Evolutionary conservation across 2,888 invertebrate genomes (phyloP).

Genomic region (Amblyteles armatorius): DNA sequence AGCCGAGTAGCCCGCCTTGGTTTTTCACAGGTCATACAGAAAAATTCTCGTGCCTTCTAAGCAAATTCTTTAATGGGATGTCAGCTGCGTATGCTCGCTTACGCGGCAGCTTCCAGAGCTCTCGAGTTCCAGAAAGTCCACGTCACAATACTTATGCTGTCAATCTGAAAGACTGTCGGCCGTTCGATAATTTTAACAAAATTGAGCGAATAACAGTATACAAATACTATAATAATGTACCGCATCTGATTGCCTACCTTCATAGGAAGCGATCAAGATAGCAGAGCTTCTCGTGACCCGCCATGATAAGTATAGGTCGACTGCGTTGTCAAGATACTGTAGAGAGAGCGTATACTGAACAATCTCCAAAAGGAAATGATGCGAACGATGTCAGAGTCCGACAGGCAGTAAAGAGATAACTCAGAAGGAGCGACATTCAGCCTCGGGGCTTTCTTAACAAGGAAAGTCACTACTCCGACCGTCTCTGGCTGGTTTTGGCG

Average conservation of each 20-base stretch:
- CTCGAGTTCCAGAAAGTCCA: too few relatives aligned
- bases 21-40: too few relatives aligned
- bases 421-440: slow-evolving; percentile 67
- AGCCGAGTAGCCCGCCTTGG: too few relatives aligned
- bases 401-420: slow-evolving; percentile 44
- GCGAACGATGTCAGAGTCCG: slow-evolving; percentile 17
- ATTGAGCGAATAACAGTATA: not conserved
- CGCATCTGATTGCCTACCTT: not conserved
- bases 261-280: slow-evolving; percentile 57
- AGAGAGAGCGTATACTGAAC: slow-evolving; percentile 47
- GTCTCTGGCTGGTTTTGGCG: slow-evolving; percentile 45
- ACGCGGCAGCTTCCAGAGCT: too few relatives aligned
- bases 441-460: slow-evolving; percentile 80
- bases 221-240: not conserved
- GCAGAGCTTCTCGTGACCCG: slow-evolving; percentile 51
- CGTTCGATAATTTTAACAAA: not conserved
- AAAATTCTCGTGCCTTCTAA: too few relatives aligned
- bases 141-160: too few relatives aligned
- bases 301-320: slow-evolving; percentile 16
- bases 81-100: too few relatives aligned
- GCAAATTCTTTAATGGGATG: too few relatives aligned
- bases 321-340: slow-evolving; percentile 4
- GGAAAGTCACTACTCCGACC: slow-evolving; percentile 75
- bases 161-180: too few relatives aligned
- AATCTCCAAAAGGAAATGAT: slow-evolving; percentile 44